These are phyloP conservation scores for Neosilurus hyrtlii DNA, from an alignment of 2,797 vertebrate genomes.

Conservation along the genomic window DNA sequence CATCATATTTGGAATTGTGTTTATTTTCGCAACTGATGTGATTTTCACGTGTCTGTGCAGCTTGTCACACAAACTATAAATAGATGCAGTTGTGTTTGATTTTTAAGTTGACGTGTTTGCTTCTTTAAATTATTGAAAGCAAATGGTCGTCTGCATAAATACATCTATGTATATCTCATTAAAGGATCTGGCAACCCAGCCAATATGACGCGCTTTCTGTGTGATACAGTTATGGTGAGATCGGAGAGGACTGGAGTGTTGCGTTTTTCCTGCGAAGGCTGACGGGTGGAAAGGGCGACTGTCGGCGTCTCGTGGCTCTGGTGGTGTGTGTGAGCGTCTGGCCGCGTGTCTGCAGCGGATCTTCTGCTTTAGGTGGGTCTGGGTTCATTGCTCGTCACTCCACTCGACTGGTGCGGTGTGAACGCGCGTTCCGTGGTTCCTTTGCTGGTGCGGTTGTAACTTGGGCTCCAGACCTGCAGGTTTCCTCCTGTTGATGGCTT, in stretches of 20 bases:
- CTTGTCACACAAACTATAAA: too few species aligned
- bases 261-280: slow-evolving; percentile 55
- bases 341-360: slow-evolving; percentile 51
- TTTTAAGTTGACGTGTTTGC: not conserved
- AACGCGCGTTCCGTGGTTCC: not conserved
- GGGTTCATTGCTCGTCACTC: not conserved
- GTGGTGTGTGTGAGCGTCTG: slow-evolving; percentile 43
- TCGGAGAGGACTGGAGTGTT: slow-evolving; percentile 42
- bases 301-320: slow-evolving; percentile 21
- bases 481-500: slow-evolving; percentile 18
- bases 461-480: slow-evolving; percentile 1
- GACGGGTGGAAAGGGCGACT: slow-evolving; percentile 49
- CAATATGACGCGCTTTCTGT: slow-evolving; percentile 51
- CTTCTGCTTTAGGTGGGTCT: slow-evolving; percentile 66
- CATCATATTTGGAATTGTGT: not conserved
- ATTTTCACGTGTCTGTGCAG: not conserved
- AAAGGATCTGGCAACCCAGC: slow-evolving; percentile 43
- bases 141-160: too few species aligned
- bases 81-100: not conserved
- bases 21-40: not conserved
- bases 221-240: slow-evolving; percentile 49
- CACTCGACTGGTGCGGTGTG: slow-evolving; percentile 6
- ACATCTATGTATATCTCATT: too few species aligned
- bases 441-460: slow-evolving; percentile 7
- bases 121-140: not conserved